phyloP scores from a whole-genome alignment of 1,140 invertebrate genomes.

The Musca domestica region DNA sequence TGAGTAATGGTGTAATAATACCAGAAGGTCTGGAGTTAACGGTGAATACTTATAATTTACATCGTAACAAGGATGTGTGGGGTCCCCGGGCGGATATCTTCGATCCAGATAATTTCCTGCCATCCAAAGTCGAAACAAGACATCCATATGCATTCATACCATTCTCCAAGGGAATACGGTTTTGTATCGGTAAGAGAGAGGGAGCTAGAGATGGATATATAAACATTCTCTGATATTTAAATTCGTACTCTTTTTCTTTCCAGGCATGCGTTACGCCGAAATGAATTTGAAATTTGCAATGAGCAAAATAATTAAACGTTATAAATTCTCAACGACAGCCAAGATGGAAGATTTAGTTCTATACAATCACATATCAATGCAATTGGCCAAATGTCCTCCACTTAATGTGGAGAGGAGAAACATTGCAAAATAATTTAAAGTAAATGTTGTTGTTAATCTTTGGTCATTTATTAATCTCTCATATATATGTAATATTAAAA shows the following conservation, averaged over 20 bases:
- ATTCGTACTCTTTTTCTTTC: conserved; percentile 23
- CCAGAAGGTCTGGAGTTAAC: conserved; percentile 31
- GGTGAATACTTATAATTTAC: conserved; percentile 33
- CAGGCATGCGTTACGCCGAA: conserved; percentile 39
- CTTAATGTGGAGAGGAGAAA: too few relatives aligned
- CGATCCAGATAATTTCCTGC: conserved; percentile 43
- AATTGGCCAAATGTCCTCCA: too few relatives aligned
- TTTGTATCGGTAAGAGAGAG: conserved; percentile 39
- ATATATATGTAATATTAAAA: too few relatives aligned
- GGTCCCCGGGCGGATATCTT: conserved; percentile 36
- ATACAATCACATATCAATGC: too few relatives aligned
- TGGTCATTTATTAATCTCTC: too few relatives aligned
- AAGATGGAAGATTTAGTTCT: conserved; percentile 34
- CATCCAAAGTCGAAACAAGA: conserved; percentile 29
- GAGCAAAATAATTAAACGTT: conserved; percentile 37
- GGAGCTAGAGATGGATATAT: too few relatives aligned
- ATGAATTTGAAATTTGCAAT: conserved; percentile 31
- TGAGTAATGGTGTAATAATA: conserved; percentile 32
- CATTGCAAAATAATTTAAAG: too few relatives aligned
- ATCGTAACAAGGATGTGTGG: conserved; percentile 34
- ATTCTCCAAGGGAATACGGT: conserved; percentile 39
- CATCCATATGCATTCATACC: conserved; percentile 40
- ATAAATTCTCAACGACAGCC: conserved; percentile 34
- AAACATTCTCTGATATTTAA: too few relatives aligned
- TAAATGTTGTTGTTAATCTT: too few relatives aligned